A percentile compares a stretch with the other conserved stretches of the same genome.
Conservation (phyloP, 2,113 vertebrate genomes). For the Pontoporia blainvillei region DNA sequence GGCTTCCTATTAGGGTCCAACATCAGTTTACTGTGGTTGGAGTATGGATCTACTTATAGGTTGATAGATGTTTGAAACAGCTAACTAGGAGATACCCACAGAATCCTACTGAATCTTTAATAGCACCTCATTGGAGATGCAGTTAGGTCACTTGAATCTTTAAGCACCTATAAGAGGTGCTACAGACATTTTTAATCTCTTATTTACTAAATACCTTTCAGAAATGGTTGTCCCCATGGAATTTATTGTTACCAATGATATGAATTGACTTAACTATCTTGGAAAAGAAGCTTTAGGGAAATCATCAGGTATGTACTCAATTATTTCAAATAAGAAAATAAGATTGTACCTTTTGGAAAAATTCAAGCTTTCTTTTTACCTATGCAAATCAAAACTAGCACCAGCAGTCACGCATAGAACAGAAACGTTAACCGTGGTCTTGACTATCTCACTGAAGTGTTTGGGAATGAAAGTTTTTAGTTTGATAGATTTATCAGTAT, state of each 20-base stretch:
- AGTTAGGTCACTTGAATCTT: background rate
- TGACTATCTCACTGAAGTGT: background rate
- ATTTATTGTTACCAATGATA: background rate
- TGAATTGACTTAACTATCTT: background rate
- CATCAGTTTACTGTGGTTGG: background rate
- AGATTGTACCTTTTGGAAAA: background rate
- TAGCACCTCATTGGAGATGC: background rate
- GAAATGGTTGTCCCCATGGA: slow-evolving; percentile 1
- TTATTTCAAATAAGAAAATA: background rate
- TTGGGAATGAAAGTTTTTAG: background rate
- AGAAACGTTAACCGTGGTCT: background rate
- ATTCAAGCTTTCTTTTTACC: background rate
- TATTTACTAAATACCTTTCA: background rate
- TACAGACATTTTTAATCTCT: background rate
- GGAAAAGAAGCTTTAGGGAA: background rate
- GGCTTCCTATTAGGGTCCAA: background rate
- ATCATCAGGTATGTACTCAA: background rate
- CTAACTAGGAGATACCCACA: background rate
- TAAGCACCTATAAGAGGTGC: background rate
- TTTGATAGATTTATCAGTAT: slow-evolving; percentile 31
- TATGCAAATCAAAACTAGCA: background rate
- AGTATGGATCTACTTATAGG: background rate
- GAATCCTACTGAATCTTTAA: background rate
- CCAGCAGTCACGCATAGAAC: background rate
- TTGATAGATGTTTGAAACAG: background rate